Base-by-base conservation (phyloP, 1,140 invertebrate genomes). In the Meloidogyne floridensis region DNA sequence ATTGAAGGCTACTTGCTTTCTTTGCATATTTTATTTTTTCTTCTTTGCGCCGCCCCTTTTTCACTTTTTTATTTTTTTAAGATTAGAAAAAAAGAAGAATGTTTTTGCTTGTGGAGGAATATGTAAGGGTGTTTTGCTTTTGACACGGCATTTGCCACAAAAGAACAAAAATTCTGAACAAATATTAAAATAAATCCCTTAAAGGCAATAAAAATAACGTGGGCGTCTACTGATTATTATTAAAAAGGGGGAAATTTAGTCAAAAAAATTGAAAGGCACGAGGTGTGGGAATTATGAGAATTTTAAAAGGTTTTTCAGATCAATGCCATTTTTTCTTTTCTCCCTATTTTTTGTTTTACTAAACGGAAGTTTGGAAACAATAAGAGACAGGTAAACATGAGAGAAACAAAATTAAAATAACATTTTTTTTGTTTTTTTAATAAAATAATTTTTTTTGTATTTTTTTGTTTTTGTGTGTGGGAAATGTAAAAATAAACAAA, bases 161-260 rank as follows among this genome's bases (percentile, higher is more conserved):
- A 65, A 65, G 59, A 65, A 65, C 59, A 65, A 65, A 65, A 65
- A 65, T 65, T 65, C 15, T 65, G 59, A 65, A 65, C n/a, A 65
- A 65, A 65, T 65, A 65, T 47, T 47, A 47, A 47, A 47, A 47
- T n/a, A 65, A 65, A 65, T 15, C 59, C 2, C 59, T 8, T 65
- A n/a, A 59, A 59, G 59, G 15, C 59, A 65, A n/a, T 6, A 18
- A 15, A 65, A 65, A 6, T n/a, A 65, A 65, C n/a, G 59, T 65
- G 59, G 59, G 59, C 15, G 59, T n/a, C 15, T 65, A 4, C 10
- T 65, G 15, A n/a, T 65, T n/a, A 13, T 65, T 65, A n/a, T n/a
- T n/a, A n/a, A n/a, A n/a, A n/a, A n/a, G n/a, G n/a, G n/a, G 47
- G 56, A 15, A 59, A 65, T n/a, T 6, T 65, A n/a, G n/a, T 65